Evolutionary conservation across 2,888 invertebrate genomes (phyloP), one percentile per base, ranked within the genome.

Genomic region (Machimus rusticus): DNA sequence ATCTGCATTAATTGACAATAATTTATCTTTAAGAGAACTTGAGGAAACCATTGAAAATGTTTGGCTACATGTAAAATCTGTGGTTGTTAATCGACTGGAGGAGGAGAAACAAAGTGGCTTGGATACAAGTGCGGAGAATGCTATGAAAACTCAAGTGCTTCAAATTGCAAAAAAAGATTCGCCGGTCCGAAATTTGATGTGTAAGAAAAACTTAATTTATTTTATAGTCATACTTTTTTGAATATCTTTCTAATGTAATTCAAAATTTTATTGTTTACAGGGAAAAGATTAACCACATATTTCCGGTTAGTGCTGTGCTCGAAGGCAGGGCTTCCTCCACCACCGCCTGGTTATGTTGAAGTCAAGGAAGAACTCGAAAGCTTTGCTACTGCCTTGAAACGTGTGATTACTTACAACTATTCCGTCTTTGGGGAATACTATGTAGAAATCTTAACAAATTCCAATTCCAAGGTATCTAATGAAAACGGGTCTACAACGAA

Each of bases 361-460:
- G 92, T 90, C 46, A 90, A 90, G 76, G 92, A 91, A 39, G 92
- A 92, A 87, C 88, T 93, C 74, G 91, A 92, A 88, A 90, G 90
- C 78, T 91, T 92, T 89, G 90, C 91, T 4, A 90, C 90, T 88
- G 91, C 91, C 8, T 90, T 93, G 19, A 91, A 92, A 57, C 91
- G 92, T 12, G 90, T 93, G 12, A 91, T 93, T 74, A 90, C 90
- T 77, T 93, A 93, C 88, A 93, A 93, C 89, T 92, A 93, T 88
- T 91, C 92, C 12, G 93, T 93, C 2, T 93, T 92, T 82, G 92
- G 92, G 2, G 92, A 92, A 86, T 92, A 92, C 88, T 92, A 92
- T 82, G 88, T 90, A 34, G 89, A 92, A 88, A 89, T 93, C 34
- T 90, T 93, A n/a, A 91, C 90, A 19, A 85, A 85, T 31, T 19